A percentile compares a stretch with the other conserved stretches of the same genome.
phyloP scores from a whole-genome alignment of 64 coral and sea anemone genomes.

The Montipora efflorescens region DNA sequence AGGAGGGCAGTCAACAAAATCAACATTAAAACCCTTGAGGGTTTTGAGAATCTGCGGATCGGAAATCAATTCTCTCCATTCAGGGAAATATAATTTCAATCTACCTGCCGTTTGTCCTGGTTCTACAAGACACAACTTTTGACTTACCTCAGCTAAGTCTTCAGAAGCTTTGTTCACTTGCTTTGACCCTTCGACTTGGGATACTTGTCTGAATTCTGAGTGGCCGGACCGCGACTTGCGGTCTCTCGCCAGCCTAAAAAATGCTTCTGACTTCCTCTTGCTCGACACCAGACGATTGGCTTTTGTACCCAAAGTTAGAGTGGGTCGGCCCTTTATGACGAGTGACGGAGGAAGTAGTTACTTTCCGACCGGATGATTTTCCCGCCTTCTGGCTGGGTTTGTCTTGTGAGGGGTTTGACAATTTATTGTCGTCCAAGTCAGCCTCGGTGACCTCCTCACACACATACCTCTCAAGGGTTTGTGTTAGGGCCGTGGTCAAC shows the following conservation, averaged over 20 bases:
- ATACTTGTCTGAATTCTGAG: background rate
- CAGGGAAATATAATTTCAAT: conserved; percentile 39
- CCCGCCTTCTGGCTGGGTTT: too few relatives aligned
- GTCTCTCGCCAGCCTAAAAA: conserved; percentile 19
- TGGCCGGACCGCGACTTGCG: background rate
- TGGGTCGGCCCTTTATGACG: background rate
- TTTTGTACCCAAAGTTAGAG: background rate
- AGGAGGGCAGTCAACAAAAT: conserved; percentile 13
- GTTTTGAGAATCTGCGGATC: conserved; percentile 22
- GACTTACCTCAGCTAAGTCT: conserved; percentile 5
- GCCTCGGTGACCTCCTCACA: background rate
- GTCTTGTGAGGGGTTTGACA: too few relatives aligned
- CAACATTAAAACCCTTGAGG: conserved; percentile 22
- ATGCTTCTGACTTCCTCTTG: too few relatives aligned
- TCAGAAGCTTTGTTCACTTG: background rate
- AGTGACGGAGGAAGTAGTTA: background rate
- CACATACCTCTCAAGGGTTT: background rate
- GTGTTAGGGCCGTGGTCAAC: background rate
- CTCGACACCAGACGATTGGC: background rate
- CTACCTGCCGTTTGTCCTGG: conserved; percentile 32
- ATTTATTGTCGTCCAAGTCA: too few relatives aligned
- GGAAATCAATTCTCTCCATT: conserved; percentile 41
- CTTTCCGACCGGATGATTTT: background rate
- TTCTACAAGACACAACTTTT: background rate
- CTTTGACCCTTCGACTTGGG: conserved; percentile 10